A percentile compares a stretch with the other conserved stretches of the same genome.
phyloP scores from a whole-genome alignment of 2,113 vertebrate genomes.

The Octodon degus region DNA sequence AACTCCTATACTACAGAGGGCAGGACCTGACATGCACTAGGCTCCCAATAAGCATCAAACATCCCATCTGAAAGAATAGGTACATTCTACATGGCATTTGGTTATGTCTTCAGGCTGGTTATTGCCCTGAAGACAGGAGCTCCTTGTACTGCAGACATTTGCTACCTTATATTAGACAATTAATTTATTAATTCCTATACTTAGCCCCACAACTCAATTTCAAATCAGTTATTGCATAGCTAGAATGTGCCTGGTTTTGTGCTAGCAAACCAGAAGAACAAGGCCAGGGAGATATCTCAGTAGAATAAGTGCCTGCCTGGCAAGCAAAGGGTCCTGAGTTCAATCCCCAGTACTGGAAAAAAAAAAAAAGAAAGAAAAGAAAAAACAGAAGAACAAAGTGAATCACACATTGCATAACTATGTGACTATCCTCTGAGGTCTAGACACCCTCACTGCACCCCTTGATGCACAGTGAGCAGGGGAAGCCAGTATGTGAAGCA shows the following conservation, averaged over 20 bases:
- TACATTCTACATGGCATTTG: rapidly evolving
- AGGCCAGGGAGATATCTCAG: background rate
- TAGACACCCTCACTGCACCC: background rate
- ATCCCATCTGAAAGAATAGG: rapidly evolving
- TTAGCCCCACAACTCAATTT: background rate
- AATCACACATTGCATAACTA: rapidly evolving
- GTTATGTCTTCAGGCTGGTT: background rate
- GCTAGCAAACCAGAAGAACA: background rate
- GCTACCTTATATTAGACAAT: background rate
- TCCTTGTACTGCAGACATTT: background rate
- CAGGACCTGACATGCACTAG: rapidly evolving
- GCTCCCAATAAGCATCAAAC: rapidly evolving
- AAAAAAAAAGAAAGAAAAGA: no score
- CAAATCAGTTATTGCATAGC: background rate
- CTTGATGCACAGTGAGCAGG: background rate
- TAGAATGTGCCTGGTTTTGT: background rate
- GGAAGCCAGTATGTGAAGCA: rapidly evolving
- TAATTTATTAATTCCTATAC: background rate
- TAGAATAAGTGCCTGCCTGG: no score
- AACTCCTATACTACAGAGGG: rapidly evolving
- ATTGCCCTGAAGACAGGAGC: background rate
- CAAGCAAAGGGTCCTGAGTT: no score
- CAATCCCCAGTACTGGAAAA: no score
- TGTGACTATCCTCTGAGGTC: no score
- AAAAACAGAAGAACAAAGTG: background rate